These are phyloP conservation scores for Hydrophis major DNA, from an alignment of 2,797 vertebrate genomes.

Conservation along the genomic window DNA sequence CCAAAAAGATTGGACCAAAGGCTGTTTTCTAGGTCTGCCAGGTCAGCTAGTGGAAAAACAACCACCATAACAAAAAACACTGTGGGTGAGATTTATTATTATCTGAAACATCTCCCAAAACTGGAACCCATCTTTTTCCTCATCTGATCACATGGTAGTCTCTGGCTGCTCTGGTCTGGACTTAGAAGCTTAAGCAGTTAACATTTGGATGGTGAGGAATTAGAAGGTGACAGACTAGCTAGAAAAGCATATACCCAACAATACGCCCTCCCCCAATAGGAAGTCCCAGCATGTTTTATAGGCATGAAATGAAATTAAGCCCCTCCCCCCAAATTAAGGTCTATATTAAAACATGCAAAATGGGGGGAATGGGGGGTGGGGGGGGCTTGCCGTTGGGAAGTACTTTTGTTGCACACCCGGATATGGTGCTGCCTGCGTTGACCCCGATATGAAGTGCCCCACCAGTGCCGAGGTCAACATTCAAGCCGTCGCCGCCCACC, in stretches of 20 bases:
- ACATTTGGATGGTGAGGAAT: not conserved
- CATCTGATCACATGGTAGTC: not conserved
- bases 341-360: too few species aligned
- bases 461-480: too few species aligned
- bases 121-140: not conserved
- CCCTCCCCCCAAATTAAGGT: too few species aligned
- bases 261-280: too few species aligned
- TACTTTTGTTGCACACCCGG: too few species aligned
- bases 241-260: not conserved
- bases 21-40: constrained; percentile 12
- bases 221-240: not conserved
- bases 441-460: too few species aligned
- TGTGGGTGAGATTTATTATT: constrained; percentile 10
- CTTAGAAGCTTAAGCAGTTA: not conserved
- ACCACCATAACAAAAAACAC: not conserved
- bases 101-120: constrained; percentile 28
- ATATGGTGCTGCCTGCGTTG: too few species aligned
- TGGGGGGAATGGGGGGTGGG: too few species aligned
- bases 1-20: not conserved
- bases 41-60: constrained; percentile 19
- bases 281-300: too few species aligned
- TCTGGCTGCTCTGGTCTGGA: not conserved
- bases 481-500: too few species aligned
- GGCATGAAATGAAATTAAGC: too few species aligned
- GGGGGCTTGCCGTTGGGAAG: too few species aligned